Conservation (phyloP, 2,797 vertebrate genomes). For the Coregonus sp. region DNA sequence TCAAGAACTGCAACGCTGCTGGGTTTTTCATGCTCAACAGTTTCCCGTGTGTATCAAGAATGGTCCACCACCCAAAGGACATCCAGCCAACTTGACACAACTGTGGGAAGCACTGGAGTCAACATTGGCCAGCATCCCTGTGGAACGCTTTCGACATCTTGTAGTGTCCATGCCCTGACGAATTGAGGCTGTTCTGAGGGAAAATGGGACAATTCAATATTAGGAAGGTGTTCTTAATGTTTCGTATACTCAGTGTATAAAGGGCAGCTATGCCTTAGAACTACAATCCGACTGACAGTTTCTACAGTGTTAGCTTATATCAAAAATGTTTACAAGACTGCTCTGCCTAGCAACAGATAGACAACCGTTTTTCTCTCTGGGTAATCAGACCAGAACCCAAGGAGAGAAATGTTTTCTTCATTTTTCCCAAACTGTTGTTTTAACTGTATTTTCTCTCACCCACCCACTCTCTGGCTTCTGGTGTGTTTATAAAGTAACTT, state of each 20-base stretch:
- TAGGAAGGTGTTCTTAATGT: too few relatives aligned
- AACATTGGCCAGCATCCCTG: too few relatives aligned
- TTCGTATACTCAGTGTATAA: not conserved
- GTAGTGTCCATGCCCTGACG: conserved; percentile 19
- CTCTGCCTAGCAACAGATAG: conserved; percentile 47
- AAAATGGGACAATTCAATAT: too few relatives aligned
- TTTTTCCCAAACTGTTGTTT: conserved; percentile 12
- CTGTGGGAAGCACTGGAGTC: too few relatives aligned
- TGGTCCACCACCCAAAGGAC: too few relatives aligned
- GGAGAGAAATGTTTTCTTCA: not conserved
- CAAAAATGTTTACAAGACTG: conserved; percentile 26
- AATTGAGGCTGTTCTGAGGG: too few relatives aligned
- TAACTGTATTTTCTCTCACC: not conserved
- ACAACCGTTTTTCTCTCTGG: not conserved
- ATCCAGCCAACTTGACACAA: too few relatives aligned
- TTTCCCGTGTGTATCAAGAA: too few relatives aligned
- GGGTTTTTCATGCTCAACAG: too few relatives aligned
- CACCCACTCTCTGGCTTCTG: not conserved
- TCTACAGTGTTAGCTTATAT: conserved; percentile 45
- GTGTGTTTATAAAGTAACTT: not conserved
- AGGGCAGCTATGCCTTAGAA: not conserved
- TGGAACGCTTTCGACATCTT: too few relatives aligned
- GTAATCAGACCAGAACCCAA: not conserved
- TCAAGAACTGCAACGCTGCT: too few relatives aligned
- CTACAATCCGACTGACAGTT: conserved; percentile 18